Percentiles rank a stretch among this genome's conserved stretches.
These are phyloP conservation scores for Zingel zingel DNA, from an alignment of 2,113 vertebrate genomes.

Conservation along the genomic window DNA sequence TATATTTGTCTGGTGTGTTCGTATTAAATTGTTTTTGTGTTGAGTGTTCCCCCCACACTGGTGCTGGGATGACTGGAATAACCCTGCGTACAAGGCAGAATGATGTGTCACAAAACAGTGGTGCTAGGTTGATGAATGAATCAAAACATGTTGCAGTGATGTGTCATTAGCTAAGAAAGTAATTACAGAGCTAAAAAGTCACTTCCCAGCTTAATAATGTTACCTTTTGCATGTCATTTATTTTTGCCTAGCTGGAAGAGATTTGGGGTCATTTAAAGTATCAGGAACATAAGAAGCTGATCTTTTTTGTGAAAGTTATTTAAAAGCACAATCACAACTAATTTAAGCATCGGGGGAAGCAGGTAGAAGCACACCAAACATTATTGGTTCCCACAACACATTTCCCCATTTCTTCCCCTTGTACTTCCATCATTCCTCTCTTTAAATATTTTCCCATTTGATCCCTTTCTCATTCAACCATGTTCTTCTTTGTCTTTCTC, in stretches of 20 bases:
- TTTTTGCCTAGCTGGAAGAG: constrained; percentile 33
- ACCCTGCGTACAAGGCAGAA: background rate
- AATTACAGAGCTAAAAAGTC: constrained; percentile 33
- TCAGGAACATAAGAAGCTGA: background rate
- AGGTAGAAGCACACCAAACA: constrained; percentile 19
- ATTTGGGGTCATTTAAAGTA: constrained; percentile 41
- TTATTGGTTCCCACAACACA: constrained; percentile 55
- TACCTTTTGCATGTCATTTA: constrained; percentile 9
- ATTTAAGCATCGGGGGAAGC: constrained; percentile 21
- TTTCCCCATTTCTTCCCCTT: constrained; percentile 13
- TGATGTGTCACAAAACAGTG: constrained; percentile 1
- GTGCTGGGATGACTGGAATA: constrained; percentile 3
- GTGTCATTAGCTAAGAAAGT: constrained; percentile 33
- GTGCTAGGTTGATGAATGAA: constrained; percentile 34
- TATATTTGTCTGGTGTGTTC: constrained; percentile 18
- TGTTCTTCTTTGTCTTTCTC: constrained; percentile 7
- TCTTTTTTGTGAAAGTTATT: constrained; percentile 31
- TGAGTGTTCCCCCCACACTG: background rate
- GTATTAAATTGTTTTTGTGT: constrained; percentile 8
- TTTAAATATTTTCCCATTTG: constrained; percentile 53
- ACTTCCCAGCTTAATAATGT: constrained; percentile 17
- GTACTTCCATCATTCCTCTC: constrained; percentile 11
- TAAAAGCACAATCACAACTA: constrained; percentile 8
- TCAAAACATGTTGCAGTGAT: constrained; percentile 42
- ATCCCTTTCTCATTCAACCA: constrained; percentile 21